Evolutionary conservation across 2,797 vertebrate species (phyloP).

Genomic region (Megalops cyprinoides): DNA sequence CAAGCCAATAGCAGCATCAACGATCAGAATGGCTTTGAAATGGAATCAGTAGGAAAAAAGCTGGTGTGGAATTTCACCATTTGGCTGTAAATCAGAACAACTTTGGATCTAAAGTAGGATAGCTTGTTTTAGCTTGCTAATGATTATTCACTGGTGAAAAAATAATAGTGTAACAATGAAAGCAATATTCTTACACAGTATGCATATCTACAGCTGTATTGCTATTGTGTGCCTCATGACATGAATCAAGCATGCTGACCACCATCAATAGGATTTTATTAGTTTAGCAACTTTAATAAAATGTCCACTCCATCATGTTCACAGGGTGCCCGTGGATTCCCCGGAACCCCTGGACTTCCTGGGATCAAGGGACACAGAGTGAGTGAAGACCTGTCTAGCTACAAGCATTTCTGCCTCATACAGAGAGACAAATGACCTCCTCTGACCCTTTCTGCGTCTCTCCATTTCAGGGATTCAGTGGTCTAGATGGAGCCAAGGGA

Average conservation of each 20-base stretch:
- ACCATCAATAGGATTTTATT: not conserved
- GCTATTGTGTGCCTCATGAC: not conserved
- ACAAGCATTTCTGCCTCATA: not conserved
- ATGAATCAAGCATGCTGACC: no score
- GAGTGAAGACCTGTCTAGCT: slow-evolving; percentile 62
- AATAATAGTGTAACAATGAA: not conserved
- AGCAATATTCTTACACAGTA: not conserved
- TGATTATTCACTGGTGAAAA: not conserved
- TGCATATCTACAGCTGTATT: not conserved
- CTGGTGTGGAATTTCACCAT: not conserved
- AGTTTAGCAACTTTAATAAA: not conserved
- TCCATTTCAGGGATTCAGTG: slow-evolving; percentile 88
- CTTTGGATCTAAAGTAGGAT: not conserved
- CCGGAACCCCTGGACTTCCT: slow-evolving; percentile 95
- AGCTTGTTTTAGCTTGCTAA: not conserved
- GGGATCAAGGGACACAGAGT: slow-evolving; percentile 99
- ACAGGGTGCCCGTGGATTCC: slow-evolving; percentile 95
- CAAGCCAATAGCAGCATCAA: not conserved
- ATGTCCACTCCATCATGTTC: not conserved
- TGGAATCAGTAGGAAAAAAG: not conserved
- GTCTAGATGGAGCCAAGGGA: slow-evolving; percentile 96
- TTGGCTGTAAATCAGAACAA: not conserved
- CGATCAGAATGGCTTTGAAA: not conserved
- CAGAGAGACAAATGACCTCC: not conserved
- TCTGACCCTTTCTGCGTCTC: slow-evolving; percentile 5